phyloP scores from a whole-genome alignment of 2,888 invertebrate genomes.

The Dasysyrphus albostriatus region DNA sequence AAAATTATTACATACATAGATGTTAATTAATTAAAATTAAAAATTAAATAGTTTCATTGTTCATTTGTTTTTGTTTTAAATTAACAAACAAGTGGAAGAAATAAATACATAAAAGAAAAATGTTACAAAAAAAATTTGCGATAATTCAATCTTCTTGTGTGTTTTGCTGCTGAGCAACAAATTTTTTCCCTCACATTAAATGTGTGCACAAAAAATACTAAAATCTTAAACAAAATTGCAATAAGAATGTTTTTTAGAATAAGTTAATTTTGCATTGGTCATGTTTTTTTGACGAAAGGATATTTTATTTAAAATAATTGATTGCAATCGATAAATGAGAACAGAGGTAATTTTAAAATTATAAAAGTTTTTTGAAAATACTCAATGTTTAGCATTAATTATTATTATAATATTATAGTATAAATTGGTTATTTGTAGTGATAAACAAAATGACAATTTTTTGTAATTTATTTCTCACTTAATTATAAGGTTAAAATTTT shows the following conservation, averaged over 20 bases:
- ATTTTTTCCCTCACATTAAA: conserved; percentile 47
- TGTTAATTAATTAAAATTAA: conserved; percentile 72
- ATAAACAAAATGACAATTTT: conserved; percentile 54
- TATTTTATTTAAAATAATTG: conserved; percentile 31
- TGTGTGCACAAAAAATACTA: conserved; percentile 55
- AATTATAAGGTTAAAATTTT: conserved; percentile 38
- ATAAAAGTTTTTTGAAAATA: conserved; percentile 42
- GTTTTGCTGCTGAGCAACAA: conserved; percentile 56
- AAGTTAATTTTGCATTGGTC: conserved; percentile 41
- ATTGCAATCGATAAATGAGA: conserved; percentile 41
- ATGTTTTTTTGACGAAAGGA: conserved; percentile 31
- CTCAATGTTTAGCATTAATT: conserved; percentile 72
- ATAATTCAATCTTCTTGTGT: conserved; percentile 71
- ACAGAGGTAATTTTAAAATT: conserved; percentile 23
- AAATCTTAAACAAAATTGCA: neutral
- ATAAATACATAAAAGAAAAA: conserved; percentile 30
- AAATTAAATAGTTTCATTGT: conserved; percentile 75
- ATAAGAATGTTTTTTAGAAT: conserved; percentile 10
- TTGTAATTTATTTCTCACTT: conserved; percentile 47
- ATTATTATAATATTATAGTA: conserved; percentile 34
- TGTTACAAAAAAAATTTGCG: conserved; percentile 46
- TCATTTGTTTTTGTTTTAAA: conserved; percentile 62
- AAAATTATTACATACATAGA: conserved; percentile 77
- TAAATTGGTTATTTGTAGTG: conserved; percentile 73
- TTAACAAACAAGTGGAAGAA: conserved; percentile 47